Evolutionary conservation across 1,140 invertebrate genomes (phyloP), one percentile per base, ranked within the genome.

Genomic region (Drosophila punjabiensis): DNA sequence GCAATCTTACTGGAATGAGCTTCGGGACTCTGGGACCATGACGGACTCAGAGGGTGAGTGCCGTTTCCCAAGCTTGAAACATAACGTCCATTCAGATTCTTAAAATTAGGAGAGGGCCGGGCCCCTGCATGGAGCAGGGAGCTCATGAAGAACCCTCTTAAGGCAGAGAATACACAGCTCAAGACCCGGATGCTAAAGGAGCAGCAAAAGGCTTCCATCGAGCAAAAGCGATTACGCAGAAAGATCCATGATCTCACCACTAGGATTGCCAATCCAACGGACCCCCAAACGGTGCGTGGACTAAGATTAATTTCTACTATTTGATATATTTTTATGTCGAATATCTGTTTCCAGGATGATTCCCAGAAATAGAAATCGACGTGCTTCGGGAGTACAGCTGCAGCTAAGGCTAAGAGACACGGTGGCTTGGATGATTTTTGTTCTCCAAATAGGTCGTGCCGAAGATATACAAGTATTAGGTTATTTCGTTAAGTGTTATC

Each of bases 31-130:
- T 2, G 62, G 39, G 2, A 80, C 66, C 20, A 81, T 81, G 77
- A 91, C 87, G 11, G 87, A 83, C 37, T 61, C 80, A 4, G 50
- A 65, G 18, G 77, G 87, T 86, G 30, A 50, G 76, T 78, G 3
- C 13, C 11, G 30, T n/a, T 20, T 13, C 0, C 4, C 16, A 20
- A 32, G 6, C 9, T 41, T 20, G 4, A 10, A 32, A n/a, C n/a
- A 30, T 16, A 4, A 16, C 24, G 16, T 10, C 48, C 48, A 30
- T n/a, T 50, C 5, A 50, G 48, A 9, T 50, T 16, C 48, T 39
- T 88, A 1, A 75, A 37, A 30, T 16, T n/a, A 8, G 2, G 14
- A 50, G 47, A 24, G 13, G 13, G 20, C 20, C 11, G 11, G 11
- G 11, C 11, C 5, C 6, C 18, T 13, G 41, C n/a, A 18, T 5